phyloP scores from a whole-genome alignment of 2,797 vertebrate species.

The Taenioides sp. region DNA sequence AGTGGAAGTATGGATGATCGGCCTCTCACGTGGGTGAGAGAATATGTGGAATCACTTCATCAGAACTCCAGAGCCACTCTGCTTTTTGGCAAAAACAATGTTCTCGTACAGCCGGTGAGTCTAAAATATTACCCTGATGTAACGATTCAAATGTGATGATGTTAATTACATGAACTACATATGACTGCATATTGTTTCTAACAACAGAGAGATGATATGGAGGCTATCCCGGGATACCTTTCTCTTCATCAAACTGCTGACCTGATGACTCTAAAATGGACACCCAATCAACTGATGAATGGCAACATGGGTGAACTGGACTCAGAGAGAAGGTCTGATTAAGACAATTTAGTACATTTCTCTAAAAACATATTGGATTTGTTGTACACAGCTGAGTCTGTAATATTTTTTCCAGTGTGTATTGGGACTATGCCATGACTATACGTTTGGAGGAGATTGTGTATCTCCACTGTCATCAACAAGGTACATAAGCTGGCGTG shows the following conservation, averaged over 20 bases:
- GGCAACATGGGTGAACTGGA: conserved; percentile 93
- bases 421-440: conserved; percentile 98
- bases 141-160: not conserved
- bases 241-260: conserved; percentile 96
- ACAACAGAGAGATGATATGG: conserved; percentile 92
- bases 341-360: not conserved
- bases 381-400: not conserved
- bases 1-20: conserved; percentile 97
- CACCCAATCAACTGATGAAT: conserved; percentile 98
- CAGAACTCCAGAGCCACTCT: conserved; percentile 94
- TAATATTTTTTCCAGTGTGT: conserved; percentile 80
- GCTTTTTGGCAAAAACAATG: conserved; percentile 97
- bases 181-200: not conserved
- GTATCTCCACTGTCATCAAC: conserved; percentile 97
- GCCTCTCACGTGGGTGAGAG: conserved; percentile 86
- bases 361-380: not conserved
- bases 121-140: not conserved
- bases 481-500: conserved; percentile 76
- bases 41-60: conserved; percentile 95
- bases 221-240: conserved; percentile 93
- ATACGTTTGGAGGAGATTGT: conserved; percentile 97
- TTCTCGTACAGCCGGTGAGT: conserved; percentile 93
- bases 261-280: conserved; percentile 97
- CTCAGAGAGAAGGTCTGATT: conserved; percentile 88
- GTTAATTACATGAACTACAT: not conserved